Percentiles rank a stretch among this genome's conserved stretches.
These are phyloP conservation scores for Callinectes sapidus DNA, from an alignment of 2,888 invertebrate genomes.

Conservation along the genomic window DNA sequence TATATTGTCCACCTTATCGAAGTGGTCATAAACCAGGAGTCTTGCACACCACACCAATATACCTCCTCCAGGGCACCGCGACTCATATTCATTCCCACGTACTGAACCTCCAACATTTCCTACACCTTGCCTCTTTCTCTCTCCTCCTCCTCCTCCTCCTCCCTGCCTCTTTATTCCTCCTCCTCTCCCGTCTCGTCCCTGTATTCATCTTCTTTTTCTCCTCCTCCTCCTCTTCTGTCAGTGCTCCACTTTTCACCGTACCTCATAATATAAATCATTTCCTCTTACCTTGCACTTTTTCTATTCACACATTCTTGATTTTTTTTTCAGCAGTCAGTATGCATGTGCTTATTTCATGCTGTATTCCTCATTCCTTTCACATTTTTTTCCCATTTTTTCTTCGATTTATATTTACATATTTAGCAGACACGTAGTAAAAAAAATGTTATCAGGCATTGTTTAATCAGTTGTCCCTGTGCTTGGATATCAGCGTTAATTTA, in stretches of 20 bases:
- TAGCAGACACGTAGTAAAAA: background rate
- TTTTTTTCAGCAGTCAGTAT: background rate
- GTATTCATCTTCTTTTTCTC: background rate
- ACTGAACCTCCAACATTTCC: background rate
- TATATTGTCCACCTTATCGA: constrained; percentile 52
- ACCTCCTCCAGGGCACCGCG: background rate
- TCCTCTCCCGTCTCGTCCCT: background rate
- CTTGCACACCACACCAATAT: constrained; percentile 8
- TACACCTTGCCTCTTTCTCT: background rate
- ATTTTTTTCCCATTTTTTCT: background rate
- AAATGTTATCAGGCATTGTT: no score
- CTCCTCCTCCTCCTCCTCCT: background rate
- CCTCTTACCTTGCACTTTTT: background rate
- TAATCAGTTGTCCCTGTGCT: no score
- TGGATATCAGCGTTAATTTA: no score
- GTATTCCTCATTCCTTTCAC: background rate
- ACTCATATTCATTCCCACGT: background rate
- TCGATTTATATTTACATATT: background rate
- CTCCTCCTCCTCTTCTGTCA: background rate
- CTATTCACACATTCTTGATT: background rate
- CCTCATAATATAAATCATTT: background rate
- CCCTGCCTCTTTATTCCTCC: no score
- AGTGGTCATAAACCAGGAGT: constrained; percentile 50
- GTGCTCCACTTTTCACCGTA: background rate
- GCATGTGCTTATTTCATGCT: background rate